Base-by-base conservation (phyloP, 2,888 invertebrate genomes). In the Lathronympha strigana region DNA sequence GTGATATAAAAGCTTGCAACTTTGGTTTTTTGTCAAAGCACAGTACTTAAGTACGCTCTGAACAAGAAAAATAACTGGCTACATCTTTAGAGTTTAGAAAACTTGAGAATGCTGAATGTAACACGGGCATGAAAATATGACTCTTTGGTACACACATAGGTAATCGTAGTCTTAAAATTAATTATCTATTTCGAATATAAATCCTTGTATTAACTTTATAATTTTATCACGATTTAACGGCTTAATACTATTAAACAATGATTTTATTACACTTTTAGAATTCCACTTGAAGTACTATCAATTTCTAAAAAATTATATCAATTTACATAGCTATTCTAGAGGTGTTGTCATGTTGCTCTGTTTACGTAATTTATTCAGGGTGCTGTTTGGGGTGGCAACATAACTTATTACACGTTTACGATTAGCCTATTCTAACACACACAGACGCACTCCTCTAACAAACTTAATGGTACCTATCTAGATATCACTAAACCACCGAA, bases 161-260 rank as follows among this genome's bases (percentile, higher is more conserved):
- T 43, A 49, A 55, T 55, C 17, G 9, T 49, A 49, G 28, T 51
- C 36, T 54, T 61, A 66, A 17, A n/a, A 11, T 61, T 54, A 66
- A 54, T 58, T 54, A 58, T 11, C 19, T 78, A 78, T 71, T 71
- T 69, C 73, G 74, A 73, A 74, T 81, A 82, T 77, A 81, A 81
- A 81, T 79, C 75, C 75, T 81, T 77, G 79, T 81, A 78, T 76
- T 86, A 83, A 86, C 82, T 79, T 81, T 77, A 75, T 76, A 73
- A 79, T 73, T 82, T 83, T 88, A 88, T 87, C 88, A 88, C 87
- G 87, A 87, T 87, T 82, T 83, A 87, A 87, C 80, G 78, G 83
- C 83, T 86, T 86, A 84, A 74, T 74, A 83, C 81, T 85, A 84
- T 73, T 82, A 85, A 88, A 87, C 84, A 86, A 84, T 84, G 81